Conservation (phyloP, 92 coral and sea anemone species). For the Bergia puertoricense region DNA sequence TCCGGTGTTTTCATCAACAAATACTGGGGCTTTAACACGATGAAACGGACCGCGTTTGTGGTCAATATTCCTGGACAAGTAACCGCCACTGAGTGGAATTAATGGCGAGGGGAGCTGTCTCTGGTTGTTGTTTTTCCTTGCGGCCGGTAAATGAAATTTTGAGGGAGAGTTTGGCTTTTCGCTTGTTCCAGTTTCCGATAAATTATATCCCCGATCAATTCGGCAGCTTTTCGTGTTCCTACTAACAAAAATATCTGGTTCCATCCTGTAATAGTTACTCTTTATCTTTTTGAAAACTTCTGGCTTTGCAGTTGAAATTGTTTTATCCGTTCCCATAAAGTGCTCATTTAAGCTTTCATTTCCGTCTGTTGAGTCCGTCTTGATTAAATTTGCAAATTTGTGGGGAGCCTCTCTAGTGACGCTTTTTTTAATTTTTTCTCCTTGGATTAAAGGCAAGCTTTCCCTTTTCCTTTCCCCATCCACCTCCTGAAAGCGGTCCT, state of each 20-base stretch:
- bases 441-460: not conserved
- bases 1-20: conserved; percentile 4
- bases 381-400: not conserved
- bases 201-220: not conserved
- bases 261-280: not conserved
- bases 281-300: not conserved
- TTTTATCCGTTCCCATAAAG: not conserved
- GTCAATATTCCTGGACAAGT: not conserved
- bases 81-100: not conserved
- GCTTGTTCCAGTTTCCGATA: not conserved
- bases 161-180: not conserved
- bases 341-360: not conserved
- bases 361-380: not conserved
- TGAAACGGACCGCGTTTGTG: not conserved
- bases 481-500: not conserved
- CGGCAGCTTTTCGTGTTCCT: not conserved
- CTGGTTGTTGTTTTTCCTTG: not conserved
- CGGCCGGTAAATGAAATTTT: not conserved
- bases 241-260: not conserved
- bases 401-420: not conserved
- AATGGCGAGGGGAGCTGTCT: not conserved
- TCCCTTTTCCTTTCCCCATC: not conserved
- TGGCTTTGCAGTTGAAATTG: not conserved
- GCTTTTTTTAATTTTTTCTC: not conserved
- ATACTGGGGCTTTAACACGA: not conserved